These are phyloP conservation scores for Nipponia nippon DNA, from an alignment of 2,113 vertebrate genomes.

Conservation along the genomic window DNA sequence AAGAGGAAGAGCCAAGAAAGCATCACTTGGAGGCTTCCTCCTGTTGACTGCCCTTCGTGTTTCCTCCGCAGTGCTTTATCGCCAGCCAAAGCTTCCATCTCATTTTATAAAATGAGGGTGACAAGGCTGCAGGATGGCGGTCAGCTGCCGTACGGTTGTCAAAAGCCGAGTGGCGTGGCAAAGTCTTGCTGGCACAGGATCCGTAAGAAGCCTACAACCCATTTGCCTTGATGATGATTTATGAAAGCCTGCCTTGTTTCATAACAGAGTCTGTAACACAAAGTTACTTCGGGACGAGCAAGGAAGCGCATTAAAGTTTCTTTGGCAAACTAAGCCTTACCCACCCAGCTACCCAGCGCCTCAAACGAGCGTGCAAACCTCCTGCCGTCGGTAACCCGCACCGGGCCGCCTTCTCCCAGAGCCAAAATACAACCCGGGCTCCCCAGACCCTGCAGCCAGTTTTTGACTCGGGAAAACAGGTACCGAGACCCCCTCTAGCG, in stretches of 20 bases:
- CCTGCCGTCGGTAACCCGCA: not conserved
- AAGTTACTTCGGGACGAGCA: not conserved
- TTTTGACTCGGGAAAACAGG: not conserved
- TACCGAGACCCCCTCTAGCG: slow-evolving; percentile 41
- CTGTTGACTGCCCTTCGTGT: not conserved
- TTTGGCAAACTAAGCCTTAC: not conserved
- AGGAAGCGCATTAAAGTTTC: not conserved
- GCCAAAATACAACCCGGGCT: not conserved
- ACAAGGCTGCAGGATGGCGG: not conserved
- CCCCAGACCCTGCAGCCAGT: no score
- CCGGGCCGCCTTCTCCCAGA: not conserved
- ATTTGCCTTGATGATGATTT: not conserved
- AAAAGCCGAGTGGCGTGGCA: not conserved
- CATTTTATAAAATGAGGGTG: not conserved
- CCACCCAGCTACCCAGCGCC: not conserved
- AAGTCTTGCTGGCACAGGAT: not conserved
- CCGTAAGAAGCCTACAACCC: not conserved
- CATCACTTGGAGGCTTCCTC: not conserved
- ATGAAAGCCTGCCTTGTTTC: not conserved
- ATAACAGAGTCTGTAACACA: not conserved
- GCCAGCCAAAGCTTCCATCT: not conserved
- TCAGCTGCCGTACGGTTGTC: not conserved
- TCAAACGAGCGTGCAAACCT: not conserved
- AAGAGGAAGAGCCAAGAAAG: not conserved
- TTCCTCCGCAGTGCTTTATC: not conserved